Evolutionary conservation across 1,140 invertebrate genomes (phyloP).

Genomic region (Papilio polyxenes): DNA sequence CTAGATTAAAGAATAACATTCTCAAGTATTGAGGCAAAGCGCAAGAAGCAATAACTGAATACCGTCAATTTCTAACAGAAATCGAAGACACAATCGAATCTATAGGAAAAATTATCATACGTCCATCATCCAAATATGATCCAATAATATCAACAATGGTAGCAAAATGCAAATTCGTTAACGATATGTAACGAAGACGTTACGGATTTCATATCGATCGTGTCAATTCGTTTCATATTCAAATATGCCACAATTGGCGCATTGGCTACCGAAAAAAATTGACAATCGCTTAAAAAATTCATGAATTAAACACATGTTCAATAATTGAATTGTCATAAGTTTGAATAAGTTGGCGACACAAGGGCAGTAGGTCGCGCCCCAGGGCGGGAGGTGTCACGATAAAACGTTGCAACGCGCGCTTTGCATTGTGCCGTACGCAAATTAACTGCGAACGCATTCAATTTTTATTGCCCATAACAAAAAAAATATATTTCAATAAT

Average conservation of each 20-base stretch:
- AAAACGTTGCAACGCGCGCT: constrained; percentile 64
- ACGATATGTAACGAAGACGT: constrained; percentile 57
- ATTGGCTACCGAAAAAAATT: constrained; percentile 66
- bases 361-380: constrained; percentile 75
- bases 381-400: constrained; percentile 56
- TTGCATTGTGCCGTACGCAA: constrained; percentile 73
- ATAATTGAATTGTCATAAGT: constrained; percentile 75
- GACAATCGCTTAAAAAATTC: constrained; percentile 62
- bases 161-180: constrained; percentile 70
- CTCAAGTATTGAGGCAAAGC: constrained; percentile 49
- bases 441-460: constrained; percentile 72
- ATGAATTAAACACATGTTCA: constrained; percentile 69
- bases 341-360: constrained; percentile 62
- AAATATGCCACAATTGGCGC: constrained; percentile 62
- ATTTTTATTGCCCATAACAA: constrained; percentile 74
- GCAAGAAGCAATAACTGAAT: constrained; percentile 50
- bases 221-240: constrained; percentile 62
- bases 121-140: constrained; percentile 74
- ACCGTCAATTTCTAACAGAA: constrained; percentile 50
- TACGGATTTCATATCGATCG: constrained; percentile 49
- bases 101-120: constrained; percentile 70
- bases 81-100: constrained; percentile 50
- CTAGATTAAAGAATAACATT: constrained; percentile 75
- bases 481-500: constrained; percentile 51
- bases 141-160: constrained; percentile 62